Base-by-base conservation (phyloP, 37 sponge, comb jelly and placozoan species). In the Diacarnus erythraeanus region DNA sequence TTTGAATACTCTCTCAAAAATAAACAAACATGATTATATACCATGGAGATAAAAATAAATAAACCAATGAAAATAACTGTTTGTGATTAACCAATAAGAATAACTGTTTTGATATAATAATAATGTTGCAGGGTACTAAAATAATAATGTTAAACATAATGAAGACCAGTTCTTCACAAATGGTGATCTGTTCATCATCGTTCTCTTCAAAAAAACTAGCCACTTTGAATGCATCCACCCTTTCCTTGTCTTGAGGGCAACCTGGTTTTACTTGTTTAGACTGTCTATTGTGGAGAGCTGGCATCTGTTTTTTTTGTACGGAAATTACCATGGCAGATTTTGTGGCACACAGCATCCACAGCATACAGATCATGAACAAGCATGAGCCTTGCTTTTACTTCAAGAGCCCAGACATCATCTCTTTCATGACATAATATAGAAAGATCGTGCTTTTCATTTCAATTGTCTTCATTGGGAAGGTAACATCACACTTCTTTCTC, bases 161-260 rank as follows among this genome's bases (percentile, higher is more conserved):
- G 6, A 4, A 1, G 18, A 77, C 61, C 9, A 77, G 79, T 23
- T 78, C 66, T 21, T 64, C 38, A 33, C 31, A 66, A n/a, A n/a
- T n/a, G 18, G 82, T 81, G 29, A 79, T 69, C 47, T 79, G 80
- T 39, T 77, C 77, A 79, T 79, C 80, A 67, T 79, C 80, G 41
- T 81, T 71, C 44, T 81, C 82, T 81, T 81, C 82, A 5, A 81
- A 27, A 59, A 34, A 71, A 10, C 44, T 81, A 10, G 64, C 73
- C 71, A 81, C 82, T 29, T 71, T 43, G 64, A 81, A 71, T 57
- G 73, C 72, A 39, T 51, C 43, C 25, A 61, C 41, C 63, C 73
- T 81, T 57, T 39, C 3, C 20, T 72, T 56, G 2, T 81, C 72
- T 51, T 4, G 82, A 38, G 72, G 73, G 1, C 73, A 61, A 27